These are phyloP conservation scores for Drosophila mojavensis DNA, from an alignment of 1,140 invertebrate species.

Conservation along the genomic window DNA sequence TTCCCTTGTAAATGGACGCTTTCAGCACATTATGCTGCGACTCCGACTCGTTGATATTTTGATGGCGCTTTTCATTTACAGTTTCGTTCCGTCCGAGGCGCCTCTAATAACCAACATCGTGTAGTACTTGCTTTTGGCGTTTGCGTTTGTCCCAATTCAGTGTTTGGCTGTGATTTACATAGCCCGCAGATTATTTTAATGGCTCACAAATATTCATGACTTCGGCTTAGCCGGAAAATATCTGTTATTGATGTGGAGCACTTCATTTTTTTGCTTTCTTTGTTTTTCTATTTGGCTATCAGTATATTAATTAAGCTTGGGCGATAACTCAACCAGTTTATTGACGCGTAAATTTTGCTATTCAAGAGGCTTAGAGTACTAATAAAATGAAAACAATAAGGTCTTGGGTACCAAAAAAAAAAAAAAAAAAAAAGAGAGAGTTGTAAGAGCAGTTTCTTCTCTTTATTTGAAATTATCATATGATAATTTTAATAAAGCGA, in stretches of 20 bases:
- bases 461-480: too few species aligned
- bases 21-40: conserved; percentile 66
- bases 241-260: conserved; percentile 18
- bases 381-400: too few species aligned
- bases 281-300: conserved; percentile 1
- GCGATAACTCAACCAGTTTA: conserved; percentile 7
- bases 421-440: too few species aligned
- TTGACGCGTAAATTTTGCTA: background rate
- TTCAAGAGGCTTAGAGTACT: background rate
- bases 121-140: conserved; percentile 24
- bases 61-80: conserved; percentile 57
- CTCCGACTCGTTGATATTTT: conserved; percentile 53
- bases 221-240: conserved; percentile 8
- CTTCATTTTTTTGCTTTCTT: background rate
- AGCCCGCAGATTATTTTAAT: conserved; percentile 36
- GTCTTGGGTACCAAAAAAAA: too few species aligned
- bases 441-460: too few species aligned
- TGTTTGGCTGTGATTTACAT: conserved; percentile 36
- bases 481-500: too few species aligned
- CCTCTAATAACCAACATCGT: conserved; percentile 37
- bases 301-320: conserved; percentile 16
- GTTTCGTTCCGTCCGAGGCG: conserved; percentile 34
- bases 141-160: conserved; percentile 10
- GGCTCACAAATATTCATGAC: conserved; percentile 21
- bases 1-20: conserved; percentile 53